A percentile compares a stretch with the other conserved stretches of the same genome.
Conservation (phyloP, 2,113 vertebrate genomes). For the Channa maculata region DNA sequence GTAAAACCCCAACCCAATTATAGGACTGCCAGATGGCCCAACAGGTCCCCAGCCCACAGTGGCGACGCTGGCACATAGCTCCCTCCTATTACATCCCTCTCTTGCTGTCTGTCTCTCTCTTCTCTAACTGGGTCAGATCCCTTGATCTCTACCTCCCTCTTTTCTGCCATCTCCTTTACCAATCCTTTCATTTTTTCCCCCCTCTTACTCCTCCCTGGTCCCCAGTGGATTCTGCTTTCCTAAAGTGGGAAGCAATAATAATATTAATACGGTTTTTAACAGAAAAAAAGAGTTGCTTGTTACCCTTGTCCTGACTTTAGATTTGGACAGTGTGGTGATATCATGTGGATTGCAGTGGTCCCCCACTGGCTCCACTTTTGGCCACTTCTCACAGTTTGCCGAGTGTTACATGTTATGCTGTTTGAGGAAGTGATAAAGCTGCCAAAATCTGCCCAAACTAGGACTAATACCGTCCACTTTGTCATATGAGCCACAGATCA, state of each 20-base stretch:
- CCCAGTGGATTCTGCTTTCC: slow-evolving; percentile 13
- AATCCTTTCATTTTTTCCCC: slow-evolving; percentile 26
- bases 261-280: background rate
- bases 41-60: slow-evolving; percentile 71
- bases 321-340: slow-evolving; percentile 22
- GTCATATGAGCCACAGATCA: slow-evolving; percentile 29
- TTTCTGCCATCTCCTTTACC: slow-evolving; percentile 53
- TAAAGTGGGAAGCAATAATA: background rate
- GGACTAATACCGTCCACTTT: slow-evolving; percentile 37
- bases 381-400: slow-evolving; percentile 6
- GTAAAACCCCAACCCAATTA: slow-evolving; percentile 85
- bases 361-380: slow-evolving; percentile 42
- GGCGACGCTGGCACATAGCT: slow-evolving; percentile 56
- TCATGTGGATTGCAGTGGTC: slow-evolving; percentile 19
- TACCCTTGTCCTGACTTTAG: background rate
- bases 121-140: slow-evolving; percentile 74
- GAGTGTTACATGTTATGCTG: slow-evolving; percentile 44
- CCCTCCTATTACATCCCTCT: slow-evolving; percentile 54
- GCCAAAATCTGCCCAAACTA: slow-evolving; percentile 33
- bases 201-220: background rate
- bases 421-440: slow-evolving; percentile 53
- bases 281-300: background rate
- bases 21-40: slow-evolving; percentile 81
- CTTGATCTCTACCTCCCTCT: slow-evolving; percentile 45
- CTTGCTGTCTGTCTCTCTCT: slow-evolving; percentile 30